phyloP scores from a whole-genome alignment of 1,140 invertebrate genomes.

The Drosophila subpulchrella region DNA sequence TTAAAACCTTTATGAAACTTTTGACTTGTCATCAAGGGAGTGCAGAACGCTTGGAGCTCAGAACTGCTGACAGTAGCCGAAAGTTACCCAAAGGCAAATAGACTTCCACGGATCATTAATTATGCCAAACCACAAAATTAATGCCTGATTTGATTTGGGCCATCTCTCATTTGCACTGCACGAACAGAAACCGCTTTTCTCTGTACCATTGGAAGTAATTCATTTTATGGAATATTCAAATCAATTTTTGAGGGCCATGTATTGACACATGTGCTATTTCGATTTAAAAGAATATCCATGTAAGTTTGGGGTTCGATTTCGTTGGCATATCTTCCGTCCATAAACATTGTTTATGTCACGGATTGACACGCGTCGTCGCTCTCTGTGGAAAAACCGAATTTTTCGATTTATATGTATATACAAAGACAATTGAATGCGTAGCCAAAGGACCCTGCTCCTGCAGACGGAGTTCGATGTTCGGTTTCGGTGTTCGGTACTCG shows the following conservation, averaged over 20 bases:
- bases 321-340: slow-evolving; percentile 11
- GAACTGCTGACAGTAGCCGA: slow-evolving; percentile 22
- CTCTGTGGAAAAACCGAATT: slow-evolving; percentile 36
- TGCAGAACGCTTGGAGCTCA: background rate
- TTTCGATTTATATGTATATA: slow-evolving; percentile 72
- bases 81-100: slow-evolving; percentile 18
- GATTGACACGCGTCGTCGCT: slow-evolving; percentile 48
- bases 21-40: background rate
- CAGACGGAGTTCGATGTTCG: slow-evolving; percentile 15
- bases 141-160: slow-evolving; percentile 10
- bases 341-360: slow-evolving; percentile 64
- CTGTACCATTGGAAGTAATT: background rate
- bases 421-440: slow-evolving; percentile 44
- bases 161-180: background rate
- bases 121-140: slow-evolving; percentile 28
- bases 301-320: slow-evolving; percentile 3
- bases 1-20: too few species aligned
- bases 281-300: slow-evolving; percentile 15
- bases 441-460: slow-evolving; percentile 13
- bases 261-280: slow-evolving; percentile 36
- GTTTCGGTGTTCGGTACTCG: slow-evolving; percentile 2
- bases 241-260: slow-evolving; percentile 7
- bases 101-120: slow-evolving; percentile 32
- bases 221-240: slow-evolving; percentile 30
- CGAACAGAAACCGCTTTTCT: background rate